Conservation (phyloP, 2,113 vertebrate species). For the Ammospiza caudacuta region DNA sequence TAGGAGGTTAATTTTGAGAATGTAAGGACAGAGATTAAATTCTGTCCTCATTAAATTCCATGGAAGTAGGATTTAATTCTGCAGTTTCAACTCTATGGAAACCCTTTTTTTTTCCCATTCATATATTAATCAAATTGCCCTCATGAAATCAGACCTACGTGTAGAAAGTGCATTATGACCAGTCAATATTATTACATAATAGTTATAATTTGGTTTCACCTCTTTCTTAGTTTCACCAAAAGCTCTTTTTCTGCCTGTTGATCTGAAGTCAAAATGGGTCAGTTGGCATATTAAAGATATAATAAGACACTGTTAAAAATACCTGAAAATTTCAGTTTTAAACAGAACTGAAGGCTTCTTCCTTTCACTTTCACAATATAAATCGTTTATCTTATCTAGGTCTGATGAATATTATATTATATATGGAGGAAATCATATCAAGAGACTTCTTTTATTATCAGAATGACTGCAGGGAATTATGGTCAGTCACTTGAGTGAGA, state of each 20-base stretch:
- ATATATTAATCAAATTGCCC: background rate
- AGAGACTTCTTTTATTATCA: slow-evolving; percentile 57
- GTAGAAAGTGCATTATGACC: background rate
- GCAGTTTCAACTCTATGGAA: background rate
- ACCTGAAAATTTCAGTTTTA: background rate
- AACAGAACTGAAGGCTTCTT: background rate
- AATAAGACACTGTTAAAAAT: slow-evolving; percentile 15
- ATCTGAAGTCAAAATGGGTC: slow-evolving; percentile 17
- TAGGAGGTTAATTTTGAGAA: background rate
- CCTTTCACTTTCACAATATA: slow-evolving; percentile 1
- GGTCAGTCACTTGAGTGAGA: slow-evolving; percentile 48
- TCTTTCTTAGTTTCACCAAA: background rate
- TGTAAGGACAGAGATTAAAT: background rate
- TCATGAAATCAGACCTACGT: background rate
- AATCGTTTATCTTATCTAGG: slow-evolving; percentile 52
- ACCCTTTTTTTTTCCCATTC: background rate
- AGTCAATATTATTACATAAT: background rate
- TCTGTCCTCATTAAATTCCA: background rate
- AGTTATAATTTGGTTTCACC: background rate
- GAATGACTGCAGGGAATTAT: slow-evolving; percentile 47
- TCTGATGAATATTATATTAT: slow-evolving; percentile 66
- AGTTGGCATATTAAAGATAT: slow-evolving; percentile 40
- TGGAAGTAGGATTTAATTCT: background rate
- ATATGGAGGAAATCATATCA: slow-evolving; percentile 56
- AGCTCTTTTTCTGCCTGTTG: slow-evolving; percentile 4